Conservation (phyloP, 2,113 vertebrate genomes). For the Carlito syrichta region DNA sequence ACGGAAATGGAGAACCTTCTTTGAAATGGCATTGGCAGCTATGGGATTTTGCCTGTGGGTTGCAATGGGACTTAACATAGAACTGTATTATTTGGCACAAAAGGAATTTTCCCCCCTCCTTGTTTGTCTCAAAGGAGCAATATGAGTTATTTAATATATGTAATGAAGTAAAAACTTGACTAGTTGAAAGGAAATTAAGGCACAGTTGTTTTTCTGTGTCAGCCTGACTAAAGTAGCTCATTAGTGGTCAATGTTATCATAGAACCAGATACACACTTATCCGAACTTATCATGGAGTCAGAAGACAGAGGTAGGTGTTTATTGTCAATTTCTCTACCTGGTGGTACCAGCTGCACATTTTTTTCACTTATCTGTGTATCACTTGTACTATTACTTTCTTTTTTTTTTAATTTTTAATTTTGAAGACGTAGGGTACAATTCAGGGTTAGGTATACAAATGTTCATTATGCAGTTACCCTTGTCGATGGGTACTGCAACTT, state of each 20-base stretch:
- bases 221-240: background rate
- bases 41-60: constrained; percentile 32
- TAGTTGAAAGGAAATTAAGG: constrained; percentile 32
- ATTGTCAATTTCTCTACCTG: background rate
- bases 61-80: constrained; percentile 17
- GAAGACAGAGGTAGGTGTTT: background rate
- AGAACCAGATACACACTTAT: background rate
- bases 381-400: background rate
- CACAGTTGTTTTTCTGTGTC: constrained; percentile 20
- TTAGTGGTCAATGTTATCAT: background rate
- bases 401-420: no score
- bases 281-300: background rate
- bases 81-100: constrained; percentile 36
- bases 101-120: constrained; percentile 3
- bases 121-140: constrained; percentile 50
- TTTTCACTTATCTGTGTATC: background rate
- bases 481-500: background rate
- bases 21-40: constrained; percentile 43
- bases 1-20: constrained; percentile 40
- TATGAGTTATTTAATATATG: constrained; percentile 50
- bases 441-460: no score
- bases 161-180: constrained; percentile 51
- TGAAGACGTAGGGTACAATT: no score
- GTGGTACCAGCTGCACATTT: background rate
- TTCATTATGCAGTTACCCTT: no score